Base-by-base conservation (phyloP, 92 coral and sea anemone genomes). In the Diadumene lineata region DNA sequence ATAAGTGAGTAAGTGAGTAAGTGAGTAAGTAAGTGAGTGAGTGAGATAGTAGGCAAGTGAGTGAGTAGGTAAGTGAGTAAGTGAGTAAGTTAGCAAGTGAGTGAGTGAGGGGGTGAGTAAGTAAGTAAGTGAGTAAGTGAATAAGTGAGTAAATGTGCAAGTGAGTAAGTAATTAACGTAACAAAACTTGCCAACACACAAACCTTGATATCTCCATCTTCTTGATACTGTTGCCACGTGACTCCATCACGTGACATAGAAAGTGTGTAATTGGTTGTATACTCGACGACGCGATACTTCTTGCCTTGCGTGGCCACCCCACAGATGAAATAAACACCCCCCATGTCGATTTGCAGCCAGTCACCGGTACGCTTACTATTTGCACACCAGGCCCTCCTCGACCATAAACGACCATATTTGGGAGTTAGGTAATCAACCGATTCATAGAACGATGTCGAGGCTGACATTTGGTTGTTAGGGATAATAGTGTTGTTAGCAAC, bases 291-390 rank as follows among this genome's bases (percentile, higher is more conserved):
- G 18, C 85, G 26, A 38, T 66, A 34, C 30, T 31, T 72, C 60
- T 84, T 80, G 22, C 93, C 93, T 63, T 84, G 93, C 11, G 86
- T 88, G 34, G 88, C 89, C 50, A 88, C 78, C 55, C 93, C 93
- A 67, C 86, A 84, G 23, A 88, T 65, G 43, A 46, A 34, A 70
- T 84, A 82, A 21, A 51, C 29, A 53, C 64, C 66, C 11, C 89
- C 89, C 64, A 84, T 80, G 65, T 84, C 89, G 38, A 88, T 79
- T 66, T 88, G 89, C 27, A 84, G 60, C 80, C 82, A 84, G 31
- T 72, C 73, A 17, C 63, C 53, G 56, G 81, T 80, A 18, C 46
- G 50, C 31, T 11, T 2, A 50, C 29, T 66, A 50, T 0, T 1
- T 62, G 89, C 84, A 19, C 93, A 88, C 93, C 93, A 88, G 73